A percentile compares a stretch with the other conserved stretches of the same genome.
Conservation (phyloP, 2,888 invertebrate genomes). For the Hirtodrosophila cameraria region DNA sequence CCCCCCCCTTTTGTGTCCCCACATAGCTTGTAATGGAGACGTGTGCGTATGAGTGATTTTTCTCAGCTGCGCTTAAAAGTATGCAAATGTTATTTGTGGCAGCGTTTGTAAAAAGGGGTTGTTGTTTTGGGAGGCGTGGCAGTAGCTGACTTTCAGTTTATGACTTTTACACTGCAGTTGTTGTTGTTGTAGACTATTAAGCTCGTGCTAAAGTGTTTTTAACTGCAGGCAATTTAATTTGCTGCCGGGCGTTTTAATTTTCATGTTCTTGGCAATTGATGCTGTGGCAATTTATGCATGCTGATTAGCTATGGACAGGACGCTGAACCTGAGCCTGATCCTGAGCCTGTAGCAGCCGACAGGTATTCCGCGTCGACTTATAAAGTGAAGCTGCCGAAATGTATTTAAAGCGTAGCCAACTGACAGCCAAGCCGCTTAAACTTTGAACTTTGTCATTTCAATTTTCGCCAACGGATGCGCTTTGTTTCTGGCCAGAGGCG, state of each 20-base stretch:
- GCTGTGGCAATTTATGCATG: conserved; percentile 54
- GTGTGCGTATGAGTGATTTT: conserved; percentile 81
- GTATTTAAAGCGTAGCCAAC: conserved; percentile 46
- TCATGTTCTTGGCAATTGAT: conserved; percentile 45
- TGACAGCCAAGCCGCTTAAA: conserved; percentile 83
- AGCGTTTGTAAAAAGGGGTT: conserved; percentile 33
- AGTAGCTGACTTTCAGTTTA: conserved; percentile 64
- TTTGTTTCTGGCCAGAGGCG: conserved; percentile 71
- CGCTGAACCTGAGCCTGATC: no score
- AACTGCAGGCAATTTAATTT: conserved; percentile 82
- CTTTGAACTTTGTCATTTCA: conserved; percentile 84
- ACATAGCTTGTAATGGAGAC: conserved; percentile 45
- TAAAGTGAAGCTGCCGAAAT: conserved; percentile 21
- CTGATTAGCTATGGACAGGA: conserved; percentile 79
- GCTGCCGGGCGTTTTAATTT: conserved; percentile 55
- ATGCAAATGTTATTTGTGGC: conserved; percentile 78
- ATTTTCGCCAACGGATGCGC: conserved; percentile 82
- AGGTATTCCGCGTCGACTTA: conserved; percentile 62
- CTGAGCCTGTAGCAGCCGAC: conserved; percentile 56
- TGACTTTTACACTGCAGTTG: conserved; percentile 44
- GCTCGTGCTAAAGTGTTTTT: conserved; percentile 74
- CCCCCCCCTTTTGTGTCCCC: conserved; percentile 8
- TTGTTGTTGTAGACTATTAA: conserved; percentile 46
- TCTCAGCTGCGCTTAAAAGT: conserved; percentile 75
- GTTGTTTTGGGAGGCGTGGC: conserved; percentile 54